Base-by-base conservation (phyloP, 2,888 invertebrate species). In the Dermolepida albohirtum region DNA sequence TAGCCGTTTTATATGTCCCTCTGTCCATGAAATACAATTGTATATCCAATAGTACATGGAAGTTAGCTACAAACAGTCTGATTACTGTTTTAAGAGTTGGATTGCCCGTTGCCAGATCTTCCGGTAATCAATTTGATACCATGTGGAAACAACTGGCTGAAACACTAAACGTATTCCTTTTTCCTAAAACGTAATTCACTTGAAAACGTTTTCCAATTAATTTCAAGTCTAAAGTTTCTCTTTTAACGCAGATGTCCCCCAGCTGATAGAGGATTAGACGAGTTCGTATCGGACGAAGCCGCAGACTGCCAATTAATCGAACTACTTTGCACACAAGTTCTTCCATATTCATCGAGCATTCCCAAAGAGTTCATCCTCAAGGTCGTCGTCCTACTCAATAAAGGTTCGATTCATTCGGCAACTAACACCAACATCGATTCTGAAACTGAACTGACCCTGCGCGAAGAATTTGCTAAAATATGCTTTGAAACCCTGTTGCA, bases 401-500 rank as follows among this genome's bases (percentile, higher is more conserved):
- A 92, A 78, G 96, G 95, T 12, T 94, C 95, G 39, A 92, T 95
- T 76, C 92, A 92, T 84, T 92, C 92, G 12, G 91, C 91, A 0
- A 87, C 88, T 8, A 88, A 87, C 69, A 84, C 87, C 17, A 88
- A 87, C 82, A 86, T 87, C 87, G 92, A 92, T 78, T 91, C 90
- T 73, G 95, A 94, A 78, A 89, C 91, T 69, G 93, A 93, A 78
- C 84, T 91, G 71, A 92, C 94, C 70, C 87, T 97, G 73, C 85
- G 97, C 14, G 97, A 98, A 84, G 97, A 97, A 80, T 97, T 98
- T 84, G 97, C 98, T 50, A 93, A 97, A 79, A 93, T 94, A 0
- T 98, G 98, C 80, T 98, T 98, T 80, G 97, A 98, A 84, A 97
- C 97, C 0, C 85, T 98, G 22, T 86, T 98, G 51, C 96, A 97